Evolutionary conservation across 2,797 vertebrate genomes (phyloP).

Genomic region (Notoglanidium macrostoma): DNA sequence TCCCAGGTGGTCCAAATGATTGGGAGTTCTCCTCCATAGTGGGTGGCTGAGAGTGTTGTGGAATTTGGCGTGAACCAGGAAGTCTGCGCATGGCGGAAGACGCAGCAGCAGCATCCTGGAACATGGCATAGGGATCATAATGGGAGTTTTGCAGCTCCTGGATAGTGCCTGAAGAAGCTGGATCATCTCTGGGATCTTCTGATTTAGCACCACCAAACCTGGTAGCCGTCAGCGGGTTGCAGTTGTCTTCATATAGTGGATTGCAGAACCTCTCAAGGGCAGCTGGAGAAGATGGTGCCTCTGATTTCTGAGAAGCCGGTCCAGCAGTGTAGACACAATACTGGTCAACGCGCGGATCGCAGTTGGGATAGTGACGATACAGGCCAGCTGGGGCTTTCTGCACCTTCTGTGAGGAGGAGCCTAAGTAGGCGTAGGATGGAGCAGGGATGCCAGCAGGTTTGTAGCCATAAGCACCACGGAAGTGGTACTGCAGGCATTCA

Average conservation of each 20-base stretch:
- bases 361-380: conserved; percentile 71
- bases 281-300: conserved; percentile 65
- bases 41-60: conserved; percentile 62
- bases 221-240: conserved; percentile 76
- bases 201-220: conserved; percentile 61
- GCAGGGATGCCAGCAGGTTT: conserved; percentile 60
- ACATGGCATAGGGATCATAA: conserved; percentile 71
- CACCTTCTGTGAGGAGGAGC: conserved; percentile 68
- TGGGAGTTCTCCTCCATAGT: conserved; percentile 64
- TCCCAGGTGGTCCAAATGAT: conserved; percentile 76
- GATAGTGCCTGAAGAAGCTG: conserved; percentile 64
- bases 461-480: conserved; percentile 75
- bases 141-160: conserved; percentile 58
- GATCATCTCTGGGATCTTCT: conserved; percentile 59
- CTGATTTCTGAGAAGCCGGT: conserved; percentile 52
- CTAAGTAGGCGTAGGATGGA: conserved; percentile 77
- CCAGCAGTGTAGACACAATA: conserved; percentile 69
- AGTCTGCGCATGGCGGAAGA: conserved; percentile 51
- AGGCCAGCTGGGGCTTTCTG: conserved; percentile 72
- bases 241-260: conserved; percentile 75
- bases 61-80: conserved; percentile 62
- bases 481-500: conserved; percentile 81
- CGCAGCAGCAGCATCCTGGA: conserved; percentile 56
- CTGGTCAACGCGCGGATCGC: conserved; percentile 73
- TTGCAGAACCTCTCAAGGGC: conserved; percentile 69